Evolutionary conservation across 2,797 vertebrate genomes (phyloP).

Genomic region (Euphonia xanthogaster): DNA sequence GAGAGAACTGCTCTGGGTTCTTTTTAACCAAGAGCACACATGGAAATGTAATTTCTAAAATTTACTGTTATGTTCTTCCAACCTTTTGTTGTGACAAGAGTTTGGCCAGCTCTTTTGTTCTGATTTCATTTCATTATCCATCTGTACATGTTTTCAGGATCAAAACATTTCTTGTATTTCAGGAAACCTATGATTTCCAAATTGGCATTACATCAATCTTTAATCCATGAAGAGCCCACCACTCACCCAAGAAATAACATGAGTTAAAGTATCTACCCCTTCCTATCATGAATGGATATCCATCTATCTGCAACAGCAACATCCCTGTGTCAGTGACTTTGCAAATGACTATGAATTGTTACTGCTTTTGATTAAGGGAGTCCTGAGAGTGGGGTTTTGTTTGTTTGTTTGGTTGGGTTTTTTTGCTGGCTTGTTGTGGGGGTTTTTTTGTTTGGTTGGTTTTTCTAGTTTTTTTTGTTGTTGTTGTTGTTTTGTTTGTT

Average conservation of each 20-base stretch:
- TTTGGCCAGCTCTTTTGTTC: background rate
- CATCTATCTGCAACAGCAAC: background rate
- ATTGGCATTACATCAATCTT: background rate
- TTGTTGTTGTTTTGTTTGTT: background rate
- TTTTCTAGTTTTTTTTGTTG: too few species aligned
- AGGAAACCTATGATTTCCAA: background rate
- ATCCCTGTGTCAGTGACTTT: background rate
- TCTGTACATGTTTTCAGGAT: background rate
- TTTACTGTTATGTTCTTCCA: background rate
- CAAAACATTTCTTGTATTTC: background rate
- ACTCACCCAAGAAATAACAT: background rate
- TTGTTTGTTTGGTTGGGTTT: background rate
- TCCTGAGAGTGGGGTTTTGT: background rate
- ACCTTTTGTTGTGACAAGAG: background rate
- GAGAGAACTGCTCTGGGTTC: fast-evolving
- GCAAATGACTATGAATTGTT: background rate
- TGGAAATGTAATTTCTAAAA: background rate
- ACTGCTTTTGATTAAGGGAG: background rate
- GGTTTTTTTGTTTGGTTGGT: too few species aligned
- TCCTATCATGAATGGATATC: background rate
- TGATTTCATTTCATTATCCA: background rate
- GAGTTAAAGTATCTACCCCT: background rate
- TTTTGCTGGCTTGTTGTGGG: too few species aligned
- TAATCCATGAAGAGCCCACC: background rate
- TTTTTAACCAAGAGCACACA: background rate